These are phyloP conservation scores for Chrosomus eos DNA, from an alignment of 2,797 vertebrate species.

Conservation along the genomic window DNA sequence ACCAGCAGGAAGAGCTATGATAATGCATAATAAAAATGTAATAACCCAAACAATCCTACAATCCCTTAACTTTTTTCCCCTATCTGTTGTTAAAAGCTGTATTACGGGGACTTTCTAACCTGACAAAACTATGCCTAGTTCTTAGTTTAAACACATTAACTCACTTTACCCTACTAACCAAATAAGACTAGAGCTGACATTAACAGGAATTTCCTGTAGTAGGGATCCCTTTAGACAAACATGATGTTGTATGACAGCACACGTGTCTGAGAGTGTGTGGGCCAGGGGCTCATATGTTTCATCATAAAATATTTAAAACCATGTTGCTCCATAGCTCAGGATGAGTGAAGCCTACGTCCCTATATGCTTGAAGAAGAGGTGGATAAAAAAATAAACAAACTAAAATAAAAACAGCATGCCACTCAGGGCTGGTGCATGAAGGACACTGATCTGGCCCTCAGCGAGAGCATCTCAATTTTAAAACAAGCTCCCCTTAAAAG, in stretches of 20 bases:
- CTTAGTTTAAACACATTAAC: not conserved
- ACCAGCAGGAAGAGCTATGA: not conserved
- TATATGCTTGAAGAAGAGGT: not conserved
- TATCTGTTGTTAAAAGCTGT: not conserved
- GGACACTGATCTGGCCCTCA: constrained; percentile 23
- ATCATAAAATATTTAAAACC: constrained; percentile 37
- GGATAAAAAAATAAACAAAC: not conserved
- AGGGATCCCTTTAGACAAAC: constrained; percentile 9
- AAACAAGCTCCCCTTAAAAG: constrained; percentile 17
- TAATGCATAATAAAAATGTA: constrained; percentile 4
- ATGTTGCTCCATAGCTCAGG: not conserved
- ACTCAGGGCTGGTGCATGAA: constrained; percentile 1
- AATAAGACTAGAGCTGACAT: not conserved
- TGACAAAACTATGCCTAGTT: not conserved
- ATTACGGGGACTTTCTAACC: not conserved
- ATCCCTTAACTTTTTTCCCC: not conserved
- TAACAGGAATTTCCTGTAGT: not conserved
- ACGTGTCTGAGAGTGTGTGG: constrained; percentile 10
- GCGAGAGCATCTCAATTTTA: constrained; percentile 9
- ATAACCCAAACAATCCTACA: not conserved
- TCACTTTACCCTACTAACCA: not conserved
- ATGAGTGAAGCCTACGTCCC: not conserved
- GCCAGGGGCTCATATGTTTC: not conserved
- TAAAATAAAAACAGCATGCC: not conserved
- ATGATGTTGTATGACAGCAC: constrained; percentile 21